These are phyloP conservation scores for Gymnopithys bicolor DNA, from an alignment of 2,797 vertebrate species.

Conservation along the genomic window DNA sequence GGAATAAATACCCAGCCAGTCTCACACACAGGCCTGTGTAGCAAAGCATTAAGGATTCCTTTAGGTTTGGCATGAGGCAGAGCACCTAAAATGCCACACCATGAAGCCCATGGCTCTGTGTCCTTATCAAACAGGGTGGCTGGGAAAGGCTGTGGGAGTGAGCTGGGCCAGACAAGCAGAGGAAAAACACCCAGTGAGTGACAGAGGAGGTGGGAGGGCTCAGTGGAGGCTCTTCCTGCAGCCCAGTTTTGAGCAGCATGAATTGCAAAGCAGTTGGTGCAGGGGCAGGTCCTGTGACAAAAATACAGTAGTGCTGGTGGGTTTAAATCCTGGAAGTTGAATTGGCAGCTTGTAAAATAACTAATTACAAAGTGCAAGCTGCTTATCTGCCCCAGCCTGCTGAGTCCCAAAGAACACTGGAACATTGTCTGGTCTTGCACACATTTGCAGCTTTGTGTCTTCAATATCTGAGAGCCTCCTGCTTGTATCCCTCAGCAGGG, in stretches of 20 bases:
- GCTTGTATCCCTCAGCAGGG: background rate
- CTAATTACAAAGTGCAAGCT: background rate
- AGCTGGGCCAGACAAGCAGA: background rate
- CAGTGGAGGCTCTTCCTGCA: background rate
- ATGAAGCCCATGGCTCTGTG: rapidly evolving
- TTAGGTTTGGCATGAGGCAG: background rate
- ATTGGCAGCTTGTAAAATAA: background rate
- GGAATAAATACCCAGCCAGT: background rate
- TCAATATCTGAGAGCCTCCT: background rate
- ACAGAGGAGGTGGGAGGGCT: background rate
- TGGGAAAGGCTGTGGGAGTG: background rate
- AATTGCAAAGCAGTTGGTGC: background rate
- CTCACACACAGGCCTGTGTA: background rate
- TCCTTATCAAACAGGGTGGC: background rate
- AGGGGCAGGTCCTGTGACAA: background rate
- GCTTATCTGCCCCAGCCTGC: background rate
- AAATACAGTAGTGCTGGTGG: background rate
- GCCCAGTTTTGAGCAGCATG: background rate
- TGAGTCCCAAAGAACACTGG: background rate
- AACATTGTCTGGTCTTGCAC: background rate
- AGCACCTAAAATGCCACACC: background rate
- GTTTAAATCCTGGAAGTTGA: background rate
- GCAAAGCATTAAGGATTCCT: background rate
- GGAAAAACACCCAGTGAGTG: background rate
- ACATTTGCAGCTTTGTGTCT: background rate